A percentile compares a stretch with the other conserved stretches of the same genome.
Evolutionary conservation across 2,113 vertebrate genomes (phyloP).

Genomic region (Bubalus kerabau): DNA sequence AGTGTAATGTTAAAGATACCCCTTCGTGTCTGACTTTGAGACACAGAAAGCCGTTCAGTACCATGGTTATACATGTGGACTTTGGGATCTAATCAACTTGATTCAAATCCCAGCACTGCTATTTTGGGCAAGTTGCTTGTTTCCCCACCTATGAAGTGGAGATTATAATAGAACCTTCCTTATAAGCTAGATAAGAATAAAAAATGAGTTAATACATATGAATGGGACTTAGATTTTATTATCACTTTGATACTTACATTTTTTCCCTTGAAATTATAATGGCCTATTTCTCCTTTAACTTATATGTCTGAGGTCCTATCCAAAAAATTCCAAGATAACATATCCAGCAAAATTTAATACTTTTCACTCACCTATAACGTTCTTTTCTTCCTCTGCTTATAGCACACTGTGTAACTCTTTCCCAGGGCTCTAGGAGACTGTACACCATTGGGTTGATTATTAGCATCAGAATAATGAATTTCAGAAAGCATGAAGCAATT

Average conservation of each 20-base stretch:
- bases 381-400: not conserved
- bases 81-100: too few species aligned
- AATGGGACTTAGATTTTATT: not conserved
- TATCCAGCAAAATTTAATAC: not conserved
- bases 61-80: not conserved
- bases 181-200: not conserved
- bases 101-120: not conserved
- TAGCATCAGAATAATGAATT: slow-evolving; percentile 18
- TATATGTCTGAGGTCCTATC: not conserved
- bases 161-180: not conserved
- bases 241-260: not conserved
- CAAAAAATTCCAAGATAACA: not conserved
- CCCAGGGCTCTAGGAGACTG: not conserved
- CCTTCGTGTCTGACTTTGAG: not conserved
- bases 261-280: not conserved
- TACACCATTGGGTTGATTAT: not conserved
- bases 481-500: not conserved
- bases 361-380: not conserved
- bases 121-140: not conserved
- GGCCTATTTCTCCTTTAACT: not conserved
- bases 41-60: not conserved
- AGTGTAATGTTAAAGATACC: not conserved
- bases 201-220: not conserved
- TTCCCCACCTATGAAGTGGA: not conserved
- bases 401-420: not conserved